Evolutionary conservation across 2,888 invertebrate genomes (phyloP).

Genomic region (Ennomos quercinarius): DNA sequence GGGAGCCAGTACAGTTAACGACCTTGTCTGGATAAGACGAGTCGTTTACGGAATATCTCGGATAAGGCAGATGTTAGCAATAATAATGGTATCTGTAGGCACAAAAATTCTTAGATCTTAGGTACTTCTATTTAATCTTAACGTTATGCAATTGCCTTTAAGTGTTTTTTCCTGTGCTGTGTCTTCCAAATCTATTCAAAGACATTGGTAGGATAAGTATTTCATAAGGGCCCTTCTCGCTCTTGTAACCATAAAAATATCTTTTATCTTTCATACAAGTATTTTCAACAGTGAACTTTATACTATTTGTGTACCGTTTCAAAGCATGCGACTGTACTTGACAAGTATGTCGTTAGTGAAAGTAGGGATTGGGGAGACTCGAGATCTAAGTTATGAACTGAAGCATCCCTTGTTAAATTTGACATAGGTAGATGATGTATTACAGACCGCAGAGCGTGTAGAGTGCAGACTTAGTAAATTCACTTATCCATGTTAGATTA

Average conservation of each 20-base stretch:
- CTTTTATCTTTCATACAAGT: neutral
- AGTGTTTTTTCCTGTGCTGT: no score
- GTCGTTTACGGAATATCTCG: neutral
- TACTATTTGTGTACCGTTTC: slow-evolving; percentile 10
- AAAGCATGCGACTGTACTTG: neutral
- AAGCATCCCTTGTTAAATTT: no score
- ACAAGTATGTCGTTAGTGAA: neutral
- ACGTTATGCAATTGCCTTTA: no score
- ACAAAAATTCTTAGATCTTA: no score
- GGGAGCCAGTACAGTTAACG: slow-evolving; percentile 20
- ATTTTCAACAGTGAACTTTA: slow-evolving; percentile 1
- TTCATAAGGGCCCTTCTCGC: neutral
- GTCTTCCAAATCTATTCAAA: neutral
- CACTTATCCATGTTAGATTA: no score
- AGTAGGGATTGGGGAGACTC: neutral
- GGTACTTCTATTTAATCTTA: no score
- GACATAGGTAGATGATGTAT: no score
- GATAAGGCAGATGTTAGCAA: neutral
- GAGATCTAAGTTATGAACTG: no score
- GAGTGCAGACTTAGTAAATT: no score
- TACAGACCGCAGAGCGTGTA: no score
- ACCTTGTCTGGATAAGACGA: slow-evolving; percentile 2
- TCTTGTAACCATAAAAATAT: slow-evolving; percentile 5
- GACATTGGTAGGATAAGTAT: neutral
- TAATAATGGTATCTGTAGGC: no score